Evolutionary conservation across 2,888 invertebrate genomes (phyloP).

Genomic region (Andricus quercusramuli): DNA sequence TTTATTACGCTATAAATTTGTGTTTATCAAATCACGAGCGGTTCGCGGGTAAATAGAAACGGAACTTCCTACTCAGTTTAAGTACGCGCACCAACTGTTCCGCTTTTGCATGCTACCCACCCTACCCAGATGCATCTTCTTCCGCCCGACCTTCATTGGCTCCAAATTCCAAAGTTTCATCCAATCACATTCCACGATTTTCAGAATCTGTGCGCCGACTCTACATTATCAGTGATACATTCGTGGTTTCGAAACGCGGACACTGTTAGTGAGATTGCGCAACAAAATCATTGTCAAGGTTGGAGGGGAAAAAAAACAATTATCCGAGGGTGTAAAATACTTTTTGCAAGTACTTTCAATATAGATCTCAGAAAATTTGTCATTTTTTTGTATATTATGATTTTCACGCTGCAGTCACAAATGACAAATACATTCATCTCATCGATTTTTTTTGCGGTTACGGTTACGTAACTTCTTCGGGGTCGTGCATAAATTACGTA

Average conservation of each 20-base stretch:
- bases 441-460: no score
- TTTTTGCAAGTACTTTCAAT: no score
- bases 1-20: not conserved
- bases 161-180: conserved; percentile 2
- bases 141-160: not conserved
- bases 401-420: no score
- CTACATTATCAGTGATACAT: conserved; percentile 6
- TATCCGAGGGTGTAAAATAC: not conserved
- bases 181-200: conserved; percentile 11
- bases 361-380: no score
- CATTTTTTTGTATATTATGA: no score
- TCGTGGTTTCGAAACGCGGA: not conserved
- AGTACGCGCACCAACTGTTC: conserved; percentile 28
- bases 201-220: not conserved
- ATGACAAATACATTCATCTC: no score
- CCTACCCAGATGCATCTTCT: not conserved
- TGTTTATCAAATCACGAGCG: not conserved
- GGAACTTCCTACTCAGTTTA: not conserved
- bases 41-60: not conserved
- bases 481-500: no score
- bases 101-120: not conserved
- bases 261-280: not conserved
- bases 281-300: not conserved
- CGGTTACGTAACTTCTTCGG: no score
- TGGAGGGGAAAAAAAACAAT: not conserved